Evolutionary conservation across 2,797 vertebrate genomes (phyloP).

Genomic region (Prunella strophiata): DNA sequence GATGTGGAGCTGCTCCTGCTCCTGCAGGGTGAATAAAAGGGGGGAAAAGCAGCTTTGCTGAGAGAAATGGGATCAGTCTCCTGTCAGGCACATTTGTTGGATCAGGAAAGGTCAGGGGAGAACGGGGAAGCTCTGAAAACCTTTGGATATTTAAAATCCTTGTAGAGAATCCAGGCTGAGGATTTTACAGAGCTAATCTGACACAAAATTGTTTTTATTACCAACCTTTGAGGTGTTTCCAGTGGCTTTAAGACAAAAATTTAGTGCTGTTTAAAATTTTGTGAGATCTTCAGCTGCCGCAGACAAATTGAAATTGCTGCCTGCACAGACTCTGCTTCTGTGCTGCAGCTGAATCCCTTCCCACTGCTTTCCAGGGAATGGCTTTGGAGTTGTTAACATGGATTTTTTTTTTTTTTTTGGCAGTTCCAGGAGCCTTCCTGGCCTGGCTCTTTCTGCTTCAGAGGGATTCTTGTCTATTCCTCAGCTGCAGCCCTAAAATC

Average conservation of each 20-base stretch:
- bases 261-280: no score
- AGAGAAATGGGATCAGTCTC: not conserved
- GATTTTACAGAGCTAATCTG: not conserved
- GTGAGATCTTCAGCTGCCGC: not conserved
- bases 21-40: not conserved
- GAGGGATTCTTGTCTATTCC: not conserved
- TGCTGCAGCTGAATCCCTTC: not conserved
- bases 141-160: not conserved
- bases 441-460: not conserved
- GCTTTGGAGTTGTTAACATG: not conserved
- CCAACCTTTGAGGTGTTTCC: accelerated
- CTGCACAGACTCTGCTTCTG: not conserved
- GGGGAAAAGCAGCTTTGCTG: not conserved
- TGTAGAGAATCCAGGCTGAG: not conserved
- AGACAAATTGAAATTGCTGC: not conserved
- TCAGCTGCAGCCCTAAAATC: not conserved
- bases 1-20: not conserved
- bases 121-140: not conserved
- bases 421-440: not conserved
- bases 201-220: accelerated
- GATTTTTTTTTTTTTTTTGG: not conserved
- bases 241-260: not conserved
- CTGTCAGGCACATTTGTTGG: not conserved
- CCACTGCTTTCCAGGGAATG: not conserved
- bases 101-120: constrained; percentile 9